Evolutionary conservation across 2,113 vertebrate species (phyloP).

Genomic region (Grallaria varia): DNA sequence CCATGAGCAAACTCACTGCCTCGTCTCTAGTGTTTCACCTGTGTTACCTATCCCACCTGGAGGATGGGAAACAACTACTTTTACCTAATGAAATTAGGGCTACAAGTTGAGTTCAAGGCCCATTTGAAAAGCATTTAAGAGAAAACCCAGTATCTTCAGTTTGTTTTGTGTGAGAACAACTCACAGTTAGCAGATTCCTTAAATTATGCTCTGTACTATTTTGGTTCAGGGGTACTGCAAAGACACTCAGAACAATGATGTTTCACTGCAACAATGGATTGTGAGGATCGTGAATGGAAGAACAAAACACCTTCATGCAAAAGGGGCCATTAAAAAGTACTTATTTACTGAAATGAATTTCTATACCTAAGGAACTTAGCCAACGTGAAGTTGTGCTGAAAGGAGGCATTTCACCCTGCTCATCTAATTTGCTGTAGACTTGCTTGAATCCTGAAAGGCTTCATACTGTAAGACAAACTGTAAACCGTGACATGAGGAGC

Average conservation of each 20-base stretch:
- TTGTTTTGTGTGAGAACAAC: not conserved
- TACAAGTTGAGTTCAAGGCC: not conserved
- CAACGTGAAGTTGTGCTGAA: not conserved
- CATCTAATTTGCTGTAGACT: not conserved
- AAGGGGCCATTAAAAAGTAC: not conserved
- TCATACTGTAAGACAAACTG: not conserved
- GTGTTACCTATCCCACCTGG: not conserved
- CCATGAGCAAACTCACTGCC: not conserved
- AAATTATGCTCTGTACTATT: not conserved
- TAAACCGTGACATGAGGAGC: not conserved
- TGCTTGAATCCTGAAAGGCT: not conserved
- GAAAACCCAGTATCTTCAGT: not conserved
- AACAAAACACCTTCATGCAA: not conserved
- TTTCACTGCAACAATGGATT: not conserved
- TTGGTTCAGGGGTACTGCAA: not conserved
- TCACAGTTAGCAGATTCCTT: not conserved
- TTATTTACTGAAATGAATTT: not conserved
- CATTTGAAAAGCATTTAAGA: not conserved
- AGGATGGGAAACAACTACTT: not conserved
- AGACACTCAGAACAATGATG: not conserved
- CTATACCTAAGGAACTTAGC: not conserved
- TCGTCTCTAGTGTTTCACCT: fast-evolving
- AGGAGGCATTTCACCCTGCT: not conserved
- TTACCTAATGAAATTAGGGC: not conserved
- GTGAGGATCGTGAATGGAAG: not conserved